Base-by-base conservation (phyloP, 2,888 invertebrate species). In the Scaeva pyrastri region DNA sequence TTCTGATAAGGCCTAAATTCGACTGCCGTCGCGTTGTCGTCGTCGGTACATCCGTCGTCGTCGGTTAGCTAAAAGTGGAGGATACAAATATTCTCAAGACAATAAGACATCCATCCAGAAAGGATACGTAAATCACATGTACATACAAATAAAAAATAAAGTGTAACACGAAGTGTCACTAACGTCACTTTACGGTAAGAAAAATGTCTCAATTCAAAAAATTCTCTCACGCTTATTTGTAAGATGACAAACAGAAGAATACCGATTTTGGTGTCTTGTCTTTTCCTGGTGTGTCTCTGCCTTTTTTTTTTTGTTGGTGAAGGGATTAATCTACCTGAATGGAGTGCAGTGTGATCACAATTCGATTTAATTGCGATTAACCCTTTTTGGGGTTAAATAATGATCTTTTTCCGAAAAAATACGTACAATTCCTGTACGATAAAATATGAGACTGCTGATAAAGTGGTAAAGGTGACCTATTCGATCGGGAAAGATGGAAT, bases 361-460 rank as follows among this genome's bases (percentile, higher is more conserved):
- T 86, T 82, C 50, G 19, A 45, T 62, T 82, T 82, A 45, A 86
- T 86, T 86, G 58, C 26, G 82, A 58, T 70, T 74, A 78, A 82
- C 73, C 82, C 86, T 78, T 81, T 81, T 86, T 56, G 7, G n/a
- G 72, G 23, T 6, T 19, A 64, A 21, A 79, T 62, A 79, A 50
- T 16, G 10, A 11, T 16, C 1, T 62, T 79, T 70, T 78, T 74
- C 21, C 2, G 39, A 66, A 78, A 81, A 64, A 64, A 71, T 8
- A 10, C 16, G 45, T 16, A 10, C 45, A n/a, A 43, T 45, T 45
- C 11, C 8, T 1, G 2, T 11, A 11, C 11, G 10, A 10, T 10
- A 10, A 39, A 31, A 45, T n/a, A n/a, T n/a, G n/a, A 16, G 45
- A 11, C 4, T 50, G 71, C 41, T 71, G n/a, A 58, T 60, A 8